phyloP scores from a whole-genome alignment of 1,140 invertebrate genomes.

The Globodera ellingtonae region DNA sequence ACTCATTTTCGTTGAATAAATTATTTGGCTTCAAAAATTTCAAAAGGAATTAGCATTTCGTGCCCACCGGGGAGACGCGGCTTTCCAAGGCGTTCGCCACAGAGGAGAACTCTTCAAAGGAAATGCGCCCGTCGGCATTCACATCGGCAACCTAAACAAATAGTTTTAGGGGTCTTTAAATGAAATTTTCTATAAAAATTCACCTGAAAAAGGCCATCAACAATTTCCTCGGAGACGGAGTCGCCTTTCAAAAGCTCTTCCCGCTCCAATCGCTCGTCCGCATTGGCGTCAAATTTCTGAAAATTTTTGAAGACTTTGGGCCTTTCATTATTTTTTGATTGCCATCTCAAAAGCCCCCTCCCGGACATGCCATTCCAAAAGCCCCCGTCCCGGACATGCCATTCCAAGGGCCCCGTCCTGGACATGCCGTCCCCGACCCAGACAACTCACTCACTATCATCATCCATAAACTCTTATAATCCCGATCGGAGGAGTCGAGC shows the following conservation, averaged over 20 bases:
- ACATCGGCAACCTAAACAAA: conserved; percentile 31
- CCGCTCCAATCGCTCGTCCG: conserved; percentile 19
- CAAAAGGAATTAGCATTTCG: background rate
- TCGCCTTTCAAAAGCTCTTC: conserved; percentile 23
- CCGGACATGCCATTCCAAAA: too few relatives aligned
- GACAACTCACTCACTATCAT: too few relatives aligned
- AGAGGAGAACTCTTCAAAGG: conserved; percentile 10
- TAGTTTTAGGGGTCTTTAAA: background rate
- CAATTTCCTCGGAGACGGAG: conserved; percentile 4
- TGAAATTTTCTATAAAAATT: conserved; percentile 11
- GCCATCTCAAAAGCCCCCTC: too few relatives aligned
- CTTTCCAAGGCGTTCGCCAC: conserved; percentile 19
- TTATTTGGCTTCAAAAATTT: background rate
- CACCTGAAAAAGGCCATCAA: conserved; percentile 17
- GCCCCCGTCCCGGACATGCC: too few relatives aligned
- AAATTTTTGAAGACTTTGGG: background rate
- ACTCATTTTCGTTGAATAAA: background rate
- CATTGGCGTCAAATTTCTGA: conserved; percentile 36
- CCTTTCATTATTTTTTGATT: too few relatives aligned
- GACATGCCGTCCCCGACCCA: too few relatives aligned
- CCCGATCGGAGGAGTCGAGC: too few relatives aligned
- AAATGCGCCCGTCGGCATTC: conserved; percentile 19
- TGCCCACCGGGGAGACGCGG: conserved; percentile 3
- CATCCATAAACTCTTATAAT: too few relatives aligned
- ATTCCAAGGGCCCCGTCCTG: too few relatives aligned